phyloP scores from a whole-genome alignment of 2,113 vertebrate species.

The Symphodus melops region DNA sequence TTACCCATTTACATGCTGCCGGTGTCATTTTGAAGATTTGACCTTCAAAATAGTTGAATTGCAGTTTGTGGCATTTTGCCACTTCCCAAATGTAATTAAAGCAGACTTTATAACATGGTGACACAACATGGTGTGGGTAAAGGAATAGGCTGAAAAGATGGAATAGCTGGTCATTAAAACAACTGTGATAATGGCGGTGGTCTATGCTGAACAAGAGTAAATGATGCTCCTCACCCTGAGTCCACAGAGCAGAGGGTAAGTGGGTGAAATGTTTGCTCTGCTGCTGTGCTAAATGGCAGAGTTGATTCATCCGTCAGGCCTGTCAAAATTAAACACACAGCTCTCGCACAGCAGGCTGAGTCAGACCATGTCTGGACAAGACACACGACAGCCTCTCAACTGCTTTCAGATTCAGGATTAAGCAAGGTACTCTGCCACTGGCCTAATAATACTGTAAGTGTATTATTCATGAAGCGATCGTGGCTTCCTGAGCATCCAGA shows the following conservation, averaged over 20 bases:
- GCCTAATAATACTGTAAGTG: constrained; percentile 34
- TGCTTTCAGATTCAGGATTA: constrained; percentile 6
- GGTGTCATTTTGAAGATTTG: too few species aligned
- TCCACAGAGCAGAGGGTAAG: constrained; percentile 45
- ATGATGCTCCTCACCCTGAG: constrained; percentile 28
- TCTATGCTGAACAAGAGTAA: constrained; percentile 36
- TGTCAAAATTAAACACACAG: constrained; percentile 58
- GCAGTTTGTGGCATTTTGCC: too few species aligned
- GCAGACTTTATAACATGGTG: too few species aligned
- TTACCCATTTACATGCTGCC: too few species aligned
- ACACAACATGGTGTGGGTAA: neutral
- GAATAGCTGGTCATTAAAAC: constrained; percentile 6
- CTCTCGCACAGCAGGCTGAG: constrained; percentile 43
- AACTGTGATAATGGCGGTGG: constrained; percentile 1
- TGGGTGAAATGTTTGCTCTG: constrained; percentile 62
- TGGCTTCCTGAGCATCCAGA: neutral
- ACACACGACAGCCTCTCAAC: constrained; percentile 25
- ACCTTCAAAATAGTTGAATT: too few species aligned
- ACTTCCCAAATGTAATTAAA: too few species aligned
- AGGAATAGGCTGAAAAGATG: constrained; percentile 4
- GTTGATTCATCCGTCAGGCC: constrained; percentile 67
- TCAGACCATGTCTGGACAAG: constrained; percentile 60
- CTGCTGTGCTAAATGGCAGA: constrained; percentile 61
- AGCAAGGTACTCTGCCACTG: constrained; percentile 13
- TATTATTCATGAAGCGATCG: constrained; percentile 37